A percentile compares a stretch with the other conserved stretches of the same genome.
Evolutionary conservation across 1,140 invertebrate genomes (phyloP).

Genomic region (Cydia fagiglandana): DNA sequence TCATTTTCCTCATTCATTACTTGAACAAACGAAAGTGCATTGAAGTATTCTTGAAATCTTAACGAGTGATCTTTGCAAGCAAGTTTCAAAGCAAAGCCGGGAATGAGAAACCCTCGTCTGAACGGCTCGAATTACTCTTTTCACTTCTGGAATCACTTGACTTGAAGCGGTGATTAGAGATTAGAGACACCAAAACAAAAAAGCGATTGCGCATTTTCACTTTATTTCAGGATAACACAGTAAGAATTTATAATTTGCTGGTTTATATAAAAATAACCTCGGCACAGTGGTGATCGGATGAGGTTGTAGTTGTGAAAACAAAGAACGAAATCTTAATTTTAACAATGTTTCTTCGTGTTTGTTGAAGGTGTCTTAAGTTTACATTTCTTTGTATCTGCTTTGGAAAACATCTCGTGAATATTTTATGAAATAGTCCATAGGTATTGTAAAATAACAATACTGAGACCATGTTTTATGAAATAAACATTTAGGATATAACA

Average conservation of each 20-base stretch:
- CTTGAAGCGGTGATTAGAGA: constrained; percentile 29
- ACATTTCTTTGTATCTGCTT: background rate
- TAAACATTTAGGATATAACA: background rate
- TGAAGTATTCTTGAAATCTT: constrained; percentile 20
- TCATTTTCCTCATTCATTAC: constrained; percentile 11
- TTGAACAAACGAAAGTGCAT: constrained; percentile 19
- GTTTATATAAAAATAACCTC: too few relatives aligned
- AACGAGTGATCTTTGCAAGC: constrained; percentile 26
- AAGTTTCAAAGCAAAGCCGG: constrained; percentile 28
- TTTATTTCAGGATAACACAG: background rate
- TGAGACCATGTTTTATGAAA: background rate
- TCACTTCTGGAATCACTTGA: constrained; percentile 30
- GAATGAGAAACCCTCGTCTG: constrained; percentile 10
- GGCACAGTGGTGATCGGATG: too few relatives aligned
- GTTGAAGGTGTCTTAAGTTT: background rate
- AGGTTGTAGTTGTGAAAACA: background rate
- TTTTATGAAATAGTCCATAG: background rate
- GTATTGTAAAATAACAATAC: background rate
- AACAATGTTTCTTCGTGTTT: constrained; percentile 3
- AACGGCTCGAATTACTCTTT: constrained; percentile 28
- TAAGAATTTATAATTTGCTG: background rate
- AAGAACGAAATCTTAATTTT: background rate
- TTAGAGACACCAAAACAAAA: constrained; percentile 16
- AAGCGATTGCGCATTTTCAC: background rate
- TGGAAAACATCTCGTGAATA: background rate